Percentiles rank a stretch among this genome's conserved stretches.
Conservation (phyloP, 2,888 invertebrate species). For the Panopea generosa region DNA sequence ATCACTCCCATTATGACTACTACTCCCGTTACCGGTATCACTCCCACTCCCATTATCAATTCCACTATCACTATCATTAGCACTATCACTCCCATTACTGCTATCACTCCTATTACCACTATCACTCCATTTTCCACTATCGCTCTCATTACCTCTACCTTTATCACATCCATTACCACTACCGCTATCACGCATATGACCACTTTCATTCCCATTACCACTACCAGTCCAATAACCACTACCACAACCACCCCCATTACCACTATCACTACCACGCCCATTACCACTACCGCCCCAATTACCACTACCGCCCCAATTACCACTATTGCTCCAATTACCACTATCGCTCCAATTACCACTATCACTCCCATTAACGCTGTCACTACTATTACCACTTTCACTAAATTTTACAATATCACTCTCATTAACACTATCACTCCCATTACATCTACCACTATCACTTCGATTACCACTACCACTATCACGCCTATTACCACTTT, state of each 20-base stretch:
- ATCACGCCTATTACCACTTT: conserved; percentile 1
- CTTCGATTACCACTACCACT: neutral
- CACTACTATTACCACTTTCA: neutral
- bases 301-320: neutral
- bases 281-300: neutral
- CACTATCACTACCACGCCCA: no score
- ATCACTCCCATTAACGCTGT: neutral
- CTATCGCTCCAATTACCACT: neutral
- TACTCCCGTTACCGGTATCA: no score
- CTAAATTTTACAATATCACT: neutral
- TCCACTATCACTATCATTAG: neutral
- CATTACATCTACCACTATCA: no score
- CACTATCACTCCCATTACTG: neutral
- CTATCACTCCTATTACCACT: neutral
- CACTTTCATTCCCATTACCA: neutral
- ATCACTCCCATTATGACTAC: no score
- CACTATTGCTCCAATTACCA: neutral
- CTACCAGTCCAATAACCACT: neutral
- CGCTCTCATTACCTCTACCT: neutral
- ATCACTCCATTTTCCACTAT: neutral
- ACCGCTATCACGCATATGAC: neutral
- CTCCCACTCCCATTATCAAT: no score
- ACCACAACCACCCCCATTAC: no score
- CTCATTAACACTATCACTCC: neutral
- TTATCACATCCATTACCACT: neutral